Base-by-base conservation (phyloP, 2,888 invertebrate species). In the Marasmarcha lunaedactyla region DNA sequence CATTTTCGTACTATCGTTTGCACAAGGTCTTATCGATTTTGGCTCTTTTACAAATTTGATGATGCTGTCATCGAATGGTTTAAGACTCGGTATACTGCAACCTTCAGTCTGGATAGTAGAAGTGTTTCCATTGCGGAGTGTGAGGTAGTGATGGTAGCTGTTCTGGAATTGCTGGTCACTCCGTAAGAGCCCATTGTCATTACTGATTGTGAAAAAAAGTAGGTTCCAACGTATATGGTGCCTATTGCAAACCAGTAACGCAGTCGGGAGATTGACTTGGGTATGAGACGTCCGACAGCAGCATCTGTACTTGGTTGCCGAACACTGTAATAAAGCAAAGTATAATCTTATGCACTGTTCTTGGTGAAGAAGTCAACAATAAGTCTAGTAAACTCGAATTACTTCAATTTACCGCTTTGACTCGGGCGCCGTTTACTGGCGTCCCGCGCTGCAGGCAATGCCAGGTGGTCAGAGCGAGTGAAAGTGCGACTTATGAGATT, bases 1-100 rank as follows among this genome's bases (percentile, higher is more conserved):
- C 33, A 90, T 63, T 1, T 88, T 79, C 12, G 76, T 66, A 44
- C 72, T 76, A 15, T 59, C 61, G 27, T 76, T 77, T n/a, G 74
- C 67, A 46, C 88, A 87, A 48, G 86, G 86, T 30, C 73, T 69
- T 15, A 87, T 63, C 5, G 69, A 63, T 20, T 69, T 63, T 4
- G 86, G 86, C 10, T 67, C 65, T 38, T 67, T 60, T 35, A 89
- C 77, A 51, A 85, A 89, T 45, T 76, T 72, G 46, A 67, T 74
- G 20, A 89, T 73, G 30, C 71, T 66, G 3, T 78, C 63, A 55
- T 90, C 89, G 48, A 87, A 86, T 0, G 90, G 86, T 47, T 86
- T 78, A 51, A 90, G 66, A 1, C 84, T 84, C 0, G 90, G 89
- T 48, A 91, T 90, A 7, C 86, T 86, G 57, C 91, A 91, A 14